phyloP scores from a whole-genome alignment of 2,888 invertebrate genomes.

The Leptogaster cylindrica region DNA sequence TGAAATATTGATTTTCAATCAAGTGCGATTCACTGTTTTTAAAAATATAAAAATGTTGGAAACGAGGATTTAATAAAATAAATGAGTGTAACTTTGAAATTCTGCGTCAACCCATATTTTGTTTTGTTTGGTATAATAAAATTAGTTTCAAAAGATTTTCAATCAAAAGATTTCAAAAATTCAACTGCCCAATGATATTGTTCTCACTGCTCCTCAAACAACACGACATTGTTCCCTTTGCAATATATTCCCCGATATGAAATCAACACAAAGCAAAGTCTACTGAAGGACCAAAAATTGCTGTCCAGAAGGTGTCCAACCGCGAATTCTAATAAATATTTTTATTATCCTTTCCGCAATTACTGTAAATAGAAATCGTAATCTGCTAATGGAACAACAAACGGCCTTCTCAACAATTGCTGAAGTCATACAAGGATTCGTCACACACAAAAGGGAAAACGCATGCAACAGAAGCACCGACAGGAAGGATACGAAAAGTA shows the following conservation, averaged over 20 bases:
- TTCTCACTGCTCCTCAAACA: too few relatives aligned
- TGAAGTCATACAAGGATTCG: conserved; percentile 12
- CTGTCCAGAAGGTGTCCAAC: conserved; percentile 45
- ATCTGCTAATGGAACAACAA: conserved; percentile 46
- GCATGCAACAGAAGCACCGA: background rate
- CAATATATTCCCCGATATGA: background rate
- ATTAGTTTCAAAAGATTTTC: too few relatives aligned
- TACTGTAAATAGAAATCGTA: conserved; percentile 43
- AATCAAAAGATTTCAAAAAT: too few relatives aligned
- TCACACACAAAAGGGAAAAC: conserved; percentile 4
- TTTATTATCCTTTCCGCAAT: conserved; percentile 45
- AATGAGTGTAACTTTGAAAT: too few relatives aligned
- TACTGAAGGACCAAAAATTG: background rate
- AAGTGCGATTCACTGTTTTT: too few relatives aligned
- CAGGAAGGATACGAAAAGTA: background rate
- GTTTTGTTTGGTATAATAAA: too few relatives aligned
- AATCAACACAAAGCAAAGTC: conserved; percentile 18
- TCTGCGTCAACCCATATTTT: too few relatives aligned
- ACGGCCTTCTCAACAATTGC: conserved; percentile 25
- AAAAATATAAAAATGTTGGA: too few relatives aligned
- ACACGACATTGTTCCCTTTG: background rate
- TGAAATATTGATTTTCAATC: too few relatives aligned
- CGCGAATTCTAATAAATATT: conserved; percentile 47
- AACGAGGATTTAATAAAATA: too few relatives aligned
- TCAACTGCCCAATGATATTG: too few relatives aligned